Evolutionary conservation across 2,888 invertebrate genomes (phyloP).

Genomic region (Nineta flava): DNA sequence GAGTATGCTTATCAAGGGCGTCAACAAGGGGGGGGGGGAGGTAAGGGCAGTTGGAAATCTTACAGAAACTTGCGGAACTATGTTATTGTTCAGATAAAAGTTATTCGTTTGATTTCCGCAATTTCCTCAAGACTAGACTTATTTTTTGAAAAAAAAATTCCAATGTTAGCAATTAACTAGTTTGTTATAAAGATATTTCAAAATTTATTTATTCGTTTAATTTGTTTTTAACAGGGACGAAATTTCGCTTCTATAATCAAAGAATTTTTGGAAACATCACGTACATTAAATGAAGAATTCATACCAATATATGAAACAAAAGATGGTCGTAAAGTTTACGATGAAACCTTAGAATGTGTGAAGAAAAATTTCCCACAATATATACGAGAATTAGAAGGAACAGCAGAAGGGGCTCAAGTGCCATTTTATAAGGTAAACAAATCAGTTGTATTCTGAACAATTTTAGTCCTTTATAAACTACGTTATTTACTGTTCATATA

Average conservation of each 20-base stretch:
- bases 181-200: too few relatives aligned
- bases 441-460: too few relatives aligned
- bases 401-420: slow-evolving; percentile 71
- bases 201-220: background rate
- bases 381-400: slow-evolving; percentile 64
- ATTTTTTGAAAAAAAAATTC: too few relatives aligned
- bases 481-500: too few relatives aligned
- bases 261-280: slow-evolving; percentile 41
- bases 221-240: slow-evolving; percentile 45
- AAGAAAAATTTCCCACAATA: slow-evolving; percentile 64
- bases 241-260: slow-evolving; percentile 61
- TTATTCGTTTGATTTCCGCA: too few relatives aligned
- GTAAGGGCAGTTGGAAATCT: too few relatives aligned
- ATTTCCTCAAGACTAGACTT: too few relatives aligned
- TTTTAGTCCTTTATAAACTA: background rate
- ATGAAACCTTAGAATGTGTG: slow-evolving; percentile 53
- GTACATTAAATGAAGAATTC: slow-evolving; percentile 47
- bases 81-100: too few relatives aligned
- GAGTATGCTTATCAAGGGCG: too few relatives aligned
- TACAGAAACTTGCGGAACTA: too few relatives aligned
- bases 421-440: slow-evolving; percentile 68
- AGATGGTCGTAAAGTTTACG: slow-evolving; percentile 53
- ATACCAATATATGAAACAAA: slow-evolving; percentile 55
- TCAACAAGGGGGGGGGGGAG: too few relatives aligned
- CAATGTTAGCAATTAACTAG: too few relatives aligned